These are phyloP conservation scores for Drosophila virilis DNA, from an alignment of 1,140 invertebrate genomes.

Conservation along the genomic window DNA sequence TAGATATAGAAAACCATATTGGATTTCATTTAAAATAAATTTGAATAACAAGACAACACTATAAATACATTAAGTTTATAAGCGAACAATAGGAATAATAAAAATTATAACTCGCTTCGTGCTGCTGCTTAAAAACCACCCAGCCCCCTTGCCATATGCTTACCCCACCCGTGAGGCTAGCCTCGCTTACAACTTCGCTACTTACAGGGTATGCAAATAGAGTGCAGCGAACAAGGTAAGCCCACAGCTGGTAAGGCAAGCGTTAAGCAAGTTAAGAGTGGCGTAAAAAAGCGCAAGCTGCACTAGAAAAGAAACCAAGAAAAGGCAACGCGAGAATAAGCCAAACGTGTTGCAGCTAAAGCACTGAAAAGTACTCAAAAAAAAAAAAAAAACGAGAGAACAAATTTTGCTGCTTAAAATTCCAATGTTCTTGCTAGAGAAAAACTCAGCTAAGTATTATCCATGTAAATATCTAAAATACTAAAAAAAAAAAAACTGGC, in stretches of 20 bases:
- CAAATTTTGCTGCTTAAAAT: background rate
- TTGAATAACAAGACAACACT: too few relatives aligned
- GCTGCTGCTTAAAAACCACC: too few relatives aligned
- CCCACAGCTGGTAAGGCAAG: constrained; percentile 27
- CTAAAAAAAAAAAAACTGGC: background rate
- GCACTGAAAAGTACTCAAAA: background rate
- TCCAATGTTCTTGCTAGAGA: background rate
- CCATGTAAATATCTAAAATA: background rate
- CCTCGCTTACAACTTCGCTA: too few relatives aligned
- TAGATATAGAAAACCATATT: background rate
- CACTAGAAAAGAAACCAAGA: constrained; percentile 19
- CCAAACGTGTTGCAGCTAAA: constrained; percentile 1
- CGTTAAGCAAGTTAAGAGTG: constrained; percentile 53
- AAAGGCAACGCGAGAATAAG: constrained; percentile 34
- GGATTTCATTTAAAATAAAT: too few relatives aligned
- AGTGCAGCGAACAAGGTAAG: constrained; percentile 33
- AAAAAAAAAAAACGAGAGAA: background rate
- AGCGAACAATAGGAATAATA: too few relatives aligned
- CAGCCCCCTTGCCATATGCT: too few relatives aligned
- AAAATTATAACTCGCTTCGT: too few relatives aligned
- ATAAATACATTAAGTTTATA: too few relatives aligned
- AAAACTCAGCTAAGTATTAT: background rate
- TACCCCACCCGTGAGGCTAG: too few relatives aligned
- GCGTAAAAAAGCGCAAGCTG: constrained; percentile 31
- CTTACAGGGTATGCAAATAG: constrained; percentile 37